Evolutionary conservation across 2,888 invertebrate species (phyloP), one percentile per base, ranked within the genome.

Genomic region (Cephus runcator): DNA sequence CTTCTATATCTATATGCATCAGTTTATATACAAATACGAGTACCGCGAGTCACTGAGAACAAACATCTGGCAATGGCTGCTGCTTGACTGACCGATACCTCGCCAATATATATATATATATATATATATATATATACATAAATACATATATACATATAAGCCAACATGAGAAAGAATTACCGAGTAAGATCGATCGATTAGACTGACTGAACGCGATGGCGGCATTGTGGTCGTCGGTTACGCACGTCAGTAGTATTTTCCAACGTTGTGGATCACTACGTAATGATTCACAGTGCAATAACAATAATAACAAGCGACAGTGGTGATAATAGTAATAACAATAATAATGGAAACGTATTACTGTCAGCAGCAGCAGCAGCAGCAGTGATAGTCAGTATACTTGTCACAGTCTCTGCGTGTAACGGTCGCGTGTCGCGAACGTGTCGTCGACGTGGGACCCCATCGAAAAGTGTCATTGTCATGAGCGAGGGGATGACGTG

Each of bases 391-490:
- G 56, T 15, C 56, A 23, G 56, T 56, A 56, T 56, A 56, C 23
- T 23, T 56, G 23, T 56, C 23, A 23, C 56, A 56, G 23, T 56
- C 56, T 56, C 15, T 31, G 23, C 12, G 71, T 34, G 33, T 34
- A 71, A 71, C 71, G 71, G 71, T 71, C 71, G 33, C 71, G 71
- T 71, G 71, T 71, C 71, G 71, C 33, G 71, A 71, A 71, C 71
- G 71, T 71, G 71, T 31, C 71, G 71, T 6, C 9, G 23, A 23
- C 23, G 56, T 56, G 23, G 56, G 23, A 56, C 56, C 56, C 56
- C 23, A 56, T 9, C 56, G 56, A 56, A 56, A 40, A 56, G 23
- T 56, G 23, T 56, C 56, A 56, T 56, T 56, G 56, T 56, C 56
- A 23, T 23, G 23, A 23, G 56, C 56, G 9, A 56, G 56, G 56